phyloP scores from a whole-genome alignment of 2,797 vertebrate genomes.

The Enteromius radiatus region DNA sequence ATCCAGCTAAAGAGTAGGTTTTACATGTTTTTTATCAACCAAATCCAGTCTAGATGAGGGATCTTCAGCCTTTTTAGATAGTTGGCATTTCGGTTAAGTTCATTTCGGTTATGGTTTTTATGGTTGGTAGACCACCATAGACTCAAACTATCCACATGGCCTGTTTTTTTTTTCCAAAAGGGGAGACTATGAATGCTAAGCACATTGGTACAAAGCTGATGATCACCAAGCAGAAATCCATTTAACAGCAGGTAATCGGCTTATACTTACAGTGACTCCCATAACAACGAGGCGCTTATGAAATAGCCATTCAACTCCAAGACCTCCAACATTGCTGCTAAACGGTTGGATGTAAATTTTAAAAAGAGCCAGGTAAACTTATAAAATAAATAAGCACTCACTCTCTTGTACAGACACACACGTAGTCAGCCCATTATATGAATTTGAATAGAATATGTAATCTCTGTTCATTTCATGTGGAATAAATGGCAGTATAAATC shows the following conservation, averaged over 20 bases:
- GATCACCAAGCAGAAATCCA: conserved; percentile 24
- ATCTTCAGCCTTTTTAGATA: background rate
- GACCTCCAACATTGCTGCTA: conserved; percentile 2
- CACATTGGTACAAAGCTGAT: conserved; percentile 10
- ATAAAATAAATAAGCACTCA: conserved; percentile 22
- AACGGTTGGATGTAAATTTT: background rate
- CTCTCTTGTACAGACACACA: conserved; percentile 27
- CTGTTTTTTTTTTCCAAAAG: background rate
- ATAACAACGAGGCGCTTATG: background rate
- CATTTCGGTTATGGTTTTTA: background rate
- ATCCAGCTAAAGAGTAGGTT: background rate
- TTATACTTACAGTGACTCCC: conserved; percentile 8
- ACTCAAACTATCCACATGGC: background rate
- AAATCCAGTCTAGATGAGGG: background rate
- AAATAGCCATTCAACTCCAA: background rate
- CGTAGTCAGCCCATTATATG: conserved; percentile 29
- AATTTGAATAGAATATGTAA: conserved; percentile 43
- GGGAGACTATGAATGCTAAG: background rate
- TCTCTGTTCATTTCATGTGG: conserved; percentile 40
- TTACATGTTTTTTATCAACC: background rate
- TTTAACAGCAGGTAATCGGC: conserved; percentile 30
- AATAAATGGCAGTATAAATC: conserved; percentile 50
- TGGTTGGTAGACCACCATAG: background rate
- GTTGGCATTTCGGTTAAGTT: background rate
- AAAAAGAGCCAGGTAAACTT: background rate